These are phyloP conservation scores for Ophonus ardosiacus DNA, from an alignment of 2,888 invertebrate species.

Conservation along the genomic window DNA sequence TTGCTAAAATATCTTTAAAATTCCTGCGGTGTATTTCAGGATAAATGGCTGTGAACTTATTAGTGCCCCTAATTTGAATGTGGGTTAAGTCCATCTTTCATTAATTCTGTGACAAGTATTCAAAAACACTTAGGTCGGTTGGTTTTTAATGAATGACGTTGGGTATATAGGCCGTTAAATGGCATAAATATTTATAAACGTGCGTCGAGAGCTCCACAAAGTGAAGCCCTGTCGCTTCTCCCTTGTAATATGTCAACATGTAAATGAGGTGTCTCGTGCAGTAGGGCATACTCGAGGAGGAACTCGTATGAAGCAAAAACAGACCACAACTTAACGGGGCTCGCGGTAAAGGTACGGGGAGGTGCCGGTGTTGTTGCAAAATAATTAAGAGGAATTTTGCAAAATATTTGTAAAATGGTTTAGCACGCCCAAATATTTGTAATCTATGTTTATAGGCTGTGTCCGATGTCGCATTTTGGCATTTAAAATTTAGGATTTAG, in stretches of 20 bases:
- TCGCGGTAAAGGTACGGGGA: background rate
- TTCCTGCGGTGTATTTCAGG: background rate
- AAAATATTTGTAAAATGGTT: too few species aligned
- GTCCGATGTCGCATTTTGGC: too few species aligned
- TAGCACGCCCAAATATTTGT: too few species aligned
- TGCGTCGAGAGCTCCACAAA: constrained; percentile 9
- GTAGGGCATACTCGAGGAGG: constrained; percentile 6
- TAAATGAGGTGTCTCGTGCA: constrained; percentile 61
- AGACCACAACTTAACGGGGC: background rate
- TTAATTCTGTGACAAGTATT: constrained; percentile 6
- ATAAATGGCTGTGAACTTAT: background rate
- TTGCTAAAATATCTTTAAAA: too few species aligned
- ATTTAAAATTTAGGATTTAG: too few species aligned
- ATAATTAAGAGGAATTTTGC: background rate
- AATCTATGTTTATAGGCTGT: too few species aligned
- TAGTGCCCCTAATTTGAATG: background rate
- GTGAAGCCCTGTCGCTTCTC: constrained; percentile 50
- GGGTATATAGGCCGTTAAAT: constrained; percentile 57
- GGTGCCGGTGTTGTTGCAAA: background rate
- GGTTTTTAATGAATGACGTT: constrained; percentile 61
- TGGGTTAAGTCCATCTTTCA: background rate
- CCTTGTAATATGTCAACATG: constrained; percentile 63
- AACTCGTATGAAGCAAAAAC: background rate
- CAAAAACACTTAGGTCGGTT: constrained; percentile 48
- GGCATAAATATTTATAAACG: constrained; percentile 62